Evolutionary conservation across 2,113 vertebrate species (phyloP).

Genomic region (human): DNA sequence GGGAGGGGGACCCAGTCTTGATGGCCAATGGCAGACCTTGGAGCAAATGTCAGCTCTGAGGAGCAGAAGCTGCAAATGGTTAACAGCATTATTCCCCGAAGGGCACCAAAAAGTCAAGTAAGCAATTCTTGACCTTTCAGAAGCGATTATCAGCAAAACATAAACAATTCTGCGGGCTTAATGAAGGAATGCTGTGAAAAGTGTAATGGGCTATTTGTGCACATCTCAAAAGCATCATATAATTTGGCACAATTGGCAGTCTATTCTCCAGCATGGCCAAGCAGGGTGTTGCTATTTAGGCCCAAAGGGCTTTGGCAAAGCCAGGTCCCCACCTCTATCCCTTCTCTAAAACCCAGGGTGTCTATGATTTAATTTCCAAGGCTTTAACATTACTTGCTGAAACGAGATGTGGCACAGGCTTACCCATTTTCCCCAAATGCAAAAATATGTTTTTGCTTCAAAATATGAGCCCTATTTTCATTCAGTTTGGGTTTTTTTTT

Average conservation of each 20-base stretch:
- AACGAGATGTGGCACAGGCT: conserved; percentile 37
- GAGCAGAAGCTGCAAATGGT: conserved; percentile 46
- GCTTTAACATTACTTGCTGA: conserved; percentile 56
- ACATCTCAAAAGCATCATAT: conserved; percentile 76
- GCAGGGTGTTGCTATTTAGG: conserved; percentile 62
- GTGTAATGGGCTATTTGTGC: conserved; percentile 76
- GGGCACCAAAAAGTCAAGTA: conserved; percentile 73
- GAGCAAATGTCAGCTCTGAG: conserved; percentile 24
- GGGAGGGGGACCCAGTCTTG: neutral
- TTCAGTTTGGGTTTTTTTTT: neutral
- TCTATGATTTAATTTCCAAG: conserved; percentile 62
- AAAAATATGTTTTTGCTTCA: conserved; percentile 59
- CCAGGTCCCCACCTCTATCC: conserved; percentile 42
- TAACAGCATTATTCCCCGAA: conserved; percentile 52
- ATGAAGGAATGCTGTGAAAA: conserved; percentile 73
- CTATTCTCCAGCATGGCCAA: conserved; percentile 58
- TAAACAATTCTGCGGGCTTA: conserved; percentile 73
- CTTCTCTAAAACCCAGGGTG: conserved; percentile 39
- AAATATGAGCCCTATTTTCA: conserved; percentile 36
- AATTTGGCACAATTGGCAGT: conserved; percentile 72
- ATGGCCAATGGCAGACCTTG: neutral
- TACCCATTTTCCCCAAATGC: conserved; percentile 32
- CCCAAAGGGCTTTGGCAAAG: conserved; percentile 61
- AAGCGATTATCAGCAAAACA: conserved; percentile 75
- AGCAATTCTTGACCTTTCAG: conserved; percentile 78